Conservation (phyloP, 2,797 vertebrate species). For the Sebastes baramenuke region DNA sequence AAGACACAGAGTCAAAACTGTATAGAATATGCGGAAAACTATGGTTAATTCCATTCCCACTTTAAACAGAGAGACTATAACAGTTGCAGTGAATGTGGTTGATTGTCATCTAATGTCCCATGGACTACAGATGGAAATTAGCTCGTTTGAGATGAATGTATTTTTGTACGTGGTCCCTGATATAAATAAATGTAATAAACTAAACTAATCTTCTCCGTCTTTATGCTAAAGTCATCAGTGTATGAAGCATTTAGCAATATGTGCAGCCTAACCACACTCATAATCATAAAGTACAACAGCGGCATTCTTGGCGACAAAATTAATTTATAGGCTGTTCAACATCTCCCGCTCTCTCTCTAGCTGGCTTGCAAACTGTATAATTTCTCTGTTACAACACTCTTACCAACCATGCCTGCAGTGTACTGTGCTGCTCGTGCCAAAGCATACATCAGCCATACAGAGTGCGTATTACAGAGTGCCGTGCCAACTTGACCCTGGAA, state of each 20-base stretch:
- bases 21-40: neutral
- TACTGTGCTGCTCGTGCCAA: slow-evolving; percentile 24
- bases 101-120: neutral
- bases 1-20: neutral
- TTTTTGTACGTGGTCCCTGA: neutral
- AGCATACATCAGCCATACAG: slow-evolving; percentile 40
- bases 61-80: slow-evolving; percentile 5
- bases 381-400: slow-evolving; percentile 31
- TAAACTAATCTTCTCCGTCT: neutral
- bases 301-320: slow-evolving; percentile 27
- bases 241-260: slow-evolving; percentile 8
- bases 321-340: slow-evolving; percentile 15
- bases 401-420: slow-evolving; percentile 17
- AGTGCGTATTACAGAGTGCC: slow-evolving; percentile 2
- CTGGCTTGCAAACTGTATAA: slow-evolving; percentile 25
- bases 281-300: slow-evolving; percentile 23
- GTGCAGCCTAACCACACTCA: slow-evolving; percentile 11
- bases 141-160: neutral
- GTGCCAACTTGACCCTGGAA: slow-evolving; percentile 57
- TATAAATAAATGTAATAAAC: neutral
- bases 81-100: neutral
- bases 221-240: slow-evolving; percentile 14
- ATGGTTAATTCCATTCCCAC: neutral
- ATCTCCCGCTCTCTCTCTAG: neutral
- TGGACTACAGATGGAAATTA: neutral